phyloP scores from a whole-genome alignment of 2,113 vertebrate species.

The Girardinichthys multiradiatus region DNA sequence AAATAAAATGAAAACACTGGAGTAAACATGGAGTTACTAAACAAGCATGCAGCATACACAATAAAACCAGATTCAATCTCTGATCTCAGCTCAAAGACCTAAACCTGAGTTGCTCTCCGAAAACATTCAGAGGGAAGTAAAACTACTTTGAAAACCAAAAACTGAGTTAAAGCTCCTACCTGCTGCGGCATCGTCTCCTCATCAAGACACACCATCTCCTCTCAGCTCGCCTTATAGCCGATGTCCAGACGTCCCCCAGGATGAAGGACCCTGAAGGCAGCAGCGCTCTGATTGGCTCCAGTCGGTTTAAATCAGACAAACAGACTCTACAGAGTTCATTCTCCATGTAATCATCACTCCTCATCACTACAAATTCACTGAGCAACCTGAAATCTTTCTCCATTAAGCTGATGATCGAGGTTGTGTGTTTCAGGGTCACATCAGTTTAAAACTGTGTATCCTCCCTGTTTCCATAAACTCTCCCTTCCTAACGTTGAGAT shows the following conservation, averaged over 20 bases:
- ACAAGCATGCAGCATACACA: no score
- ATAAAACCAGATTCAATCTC: no score
- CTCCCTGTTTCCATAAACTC: not conserved
- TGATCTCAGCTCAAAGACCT: no score
- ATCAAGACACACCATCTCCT: not conserved
- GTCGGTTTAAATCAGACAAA: not conserved
- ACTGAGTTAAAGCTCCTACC: conserved; percentile 4
- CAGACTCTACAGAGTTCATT: conserved; percentile 13
- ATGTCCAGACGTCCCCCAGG: conserved; percentile 27
- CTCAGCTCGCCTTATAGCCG: conserved; percentile 15
- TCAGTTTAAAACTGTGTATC: no score
- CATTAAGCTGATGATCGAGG: no score
- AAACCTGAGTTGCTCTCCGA: no score
- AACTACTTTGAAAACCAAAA: not conserved
- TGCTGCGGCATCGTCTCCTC: not conserved
- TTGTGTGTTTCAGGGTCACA: not conserved
- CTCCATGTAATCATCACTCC: not conserved
- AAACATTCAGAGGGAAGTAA: not conserved
- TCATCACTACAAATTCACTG: no score
- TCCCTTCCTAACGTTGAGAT: not conserved
- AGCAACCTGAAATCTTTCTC: no score
- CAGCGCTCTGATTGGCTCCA: not conserved
- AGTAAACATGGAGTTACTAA: not conserved
- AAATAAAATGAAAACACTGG: not conserved
- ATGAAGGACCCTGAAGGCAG: conserved; percentile 10